Evolutionary conservation across 53 echinoderm and acorn worm genomes (phyloP).

Genomic region (Henricia sp.): DNA sequence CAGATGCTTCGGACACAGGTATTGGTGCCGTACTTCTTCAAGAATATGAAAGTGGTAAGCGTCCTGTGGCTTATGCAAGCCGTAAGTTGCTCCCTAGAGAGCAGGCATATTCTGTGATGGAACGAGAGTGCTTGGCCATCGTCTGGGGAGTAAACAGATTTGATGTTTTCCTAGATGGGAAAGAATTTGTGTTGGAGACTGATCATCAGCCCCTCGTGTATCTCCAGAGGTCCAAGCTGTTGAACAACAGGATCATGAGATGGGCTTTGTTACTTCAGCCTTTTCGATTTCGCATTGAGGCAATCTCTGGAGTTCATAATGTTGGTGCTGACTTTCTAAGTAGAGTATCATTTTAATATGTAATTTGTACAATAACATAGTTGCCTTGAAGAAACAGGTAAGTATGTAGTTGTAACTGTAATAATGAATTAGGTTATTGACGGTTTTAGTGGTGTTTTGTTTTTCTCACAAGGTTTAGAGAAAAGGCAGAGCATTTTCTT

Average conservation of each 20-base stretch:
- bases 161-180: constrained; percentile 28
- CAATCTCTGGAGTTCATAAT: constrained; percentile 55
- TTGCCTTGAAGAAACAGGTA: neutral
- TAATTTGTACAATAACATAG: neutral
- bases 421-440: neutral
- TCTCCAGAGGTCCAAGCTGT: constrained; percentile 20
- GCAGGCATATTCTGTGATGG: constrained; percentile 18
- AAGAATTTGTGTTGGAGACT: constrained; percentile 40
- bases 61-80: constrained; percentile 23
- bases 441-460: neutral
- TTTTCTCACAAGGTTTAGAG: neutral
- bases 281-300: constrained; percentile 51
- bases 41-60: neutral
- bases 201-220: constrained; percentile 49
- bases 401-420: no score
- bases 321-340: constrained; percentile 68
- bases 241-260: constrained; percentile 42
- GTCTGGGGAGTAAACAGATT: constrained; percentile 45
- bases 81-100: neutral
- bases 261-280: constrained; percentile 58
- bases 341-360: constrained; percentile 2
- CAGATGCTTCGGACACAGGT: constrained; percentile 41
- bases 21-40: constrained; percentile 25
- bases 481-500: constrained; percentile 19
- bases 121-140: constrained; percentile 44